Conservation (phyloP, 2,797 vertebrate species). For the Clarias pachynema region DNA sequence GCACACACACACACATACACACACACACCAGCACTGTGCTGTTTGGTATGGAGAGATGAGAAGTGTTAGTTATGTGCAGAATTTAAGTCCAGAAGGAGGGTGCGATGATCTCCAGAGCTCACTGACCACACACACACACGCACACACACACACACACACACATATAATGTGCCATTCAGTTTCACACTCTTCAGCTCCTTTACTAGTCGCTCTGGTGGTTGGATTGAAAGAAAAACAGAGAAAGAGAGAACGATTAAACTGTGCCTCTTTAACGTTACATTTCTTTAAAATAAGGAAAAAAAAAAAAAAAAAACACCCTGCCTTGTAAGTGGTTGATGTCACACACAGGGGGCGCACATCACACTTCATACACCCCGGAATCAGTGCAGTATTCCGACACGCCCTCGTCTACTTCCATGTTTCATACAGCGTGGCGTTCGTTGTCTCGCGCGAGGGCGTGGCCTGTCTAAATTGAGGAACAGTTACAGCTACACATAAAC, state of each 20-base stretch:
- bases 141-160: background rate
- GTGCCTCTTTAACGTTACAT: slow-evolving; percentile 44
- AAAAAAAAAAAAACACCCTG: slow-evolving; percentile 35
- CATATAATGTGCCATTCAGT: slow-evolving; percentile 2
- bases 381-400: background rate
- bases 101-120: background rate
- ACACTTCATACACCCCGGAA: slow-evolving; percentile 27
- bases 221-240: slow-evolving; percentile 16
- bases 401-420: background rate
- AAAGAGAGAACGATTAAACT: slow-evolving; percentile 4
- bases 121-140: background rate
- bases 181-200: slow-evolving; percentile 21
- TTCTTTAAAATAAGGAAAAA: too few species aligned
- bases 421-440: background rate
- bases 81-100: background rate
- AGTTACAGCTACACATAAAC: background rate
- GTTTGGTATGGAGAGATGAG: background rate
- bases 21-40: background rate
- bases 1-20: background rate
- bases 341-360: slow-evolving; percentile 8
- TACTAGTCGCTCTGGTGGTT: slow-evolving; percentile 13
- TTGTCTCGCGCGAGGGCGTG: background rate
- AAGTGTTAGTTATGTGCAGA: background rate
- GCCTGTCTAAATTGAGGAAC: background rate
- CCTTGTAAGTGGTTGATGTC: slow-evolving; percentile 40